Base-by-base conservation (phyloP, 2,113 vertebrate genomes). In the Piprites chloris region DNA sequence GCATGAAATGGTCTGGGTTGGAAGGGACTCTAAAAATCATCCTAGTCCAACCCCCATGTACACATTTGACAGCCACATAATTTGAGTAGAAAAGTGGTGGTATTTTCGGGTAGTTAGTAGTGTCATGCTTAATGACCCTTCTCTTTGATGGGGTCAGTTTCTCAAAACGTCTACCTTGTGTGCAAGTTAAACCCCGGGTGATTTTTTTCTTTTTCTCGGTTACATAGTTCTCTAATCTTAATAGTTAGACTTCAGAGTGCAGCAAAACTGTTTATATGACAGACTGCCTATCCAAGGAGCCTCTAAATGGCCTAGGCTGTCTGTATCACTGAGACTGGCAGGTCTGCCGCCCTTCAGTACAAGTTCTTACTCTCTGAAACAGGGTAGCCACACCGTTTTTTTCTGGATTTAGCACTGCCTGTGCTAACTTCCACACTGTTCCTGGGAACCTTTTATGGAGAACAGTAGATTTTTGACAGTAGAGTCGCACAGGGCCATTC, bases 131-230 rank as follows among this genome's bases (percentile, higher is more conserved):
- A 59, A 46, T 83, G 58, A 76, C 23, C 9, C 11, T 88, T 92
- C 6, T 41, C 27, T 85, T 95, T 37, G 8, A 37, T 20, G 7
- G 22, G 11, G 6, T 66, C 53, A 33, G 0, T 65, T 83, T 83
- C 44, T 76, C 30, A 46, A 80, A 94, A 23, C 3, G 16, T 35
- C 42, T 52, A 1, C 12, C 6, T 10, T 41, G 52, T 69, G 24
- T 30, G 23, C 21, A 59, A 56, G 30, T 65, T 72, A 68, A 79
- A 72, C 21, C 47, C 13, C 0, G 3, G 6, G 6, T 6, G 3
- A 0, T 12, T 24, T 58, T 27, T 44, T 0, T 3, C 23, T 27
- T 67, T 24, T 35, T 7, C 1, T n/a, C 33, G 4, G 6, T 50
- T 65, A 24, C 7, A 5, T 33, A 69, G 49, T 24, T 83, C 33